Evolutionary conservation across 1,140 invertebrate genomes (phyloP).

Genomic region (Drosophila dunni): DNA sequence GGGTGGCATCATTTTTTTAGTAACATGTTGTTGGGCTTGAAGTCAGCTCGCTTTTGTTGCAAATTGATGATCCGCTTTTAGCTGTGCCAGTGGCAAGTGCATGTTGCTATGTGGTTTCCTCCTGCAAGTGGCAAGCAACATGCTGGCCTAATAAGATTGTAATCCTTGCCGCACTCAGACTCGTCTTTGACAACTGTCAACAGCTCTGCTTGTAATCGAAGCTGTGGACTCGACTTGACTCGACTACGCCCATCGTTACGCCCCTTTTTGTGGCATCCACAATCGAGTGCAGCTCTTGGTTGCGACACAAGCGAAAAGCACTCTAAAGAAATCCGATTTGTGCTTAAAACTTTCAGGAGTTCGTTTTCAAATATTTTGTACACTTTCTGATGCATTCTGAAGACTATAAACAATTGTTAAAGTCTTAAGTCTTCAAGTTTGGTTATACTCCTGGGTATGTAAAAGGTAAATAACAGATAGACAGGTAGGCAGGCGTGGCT

Average conservation of each 20-base stretch:
- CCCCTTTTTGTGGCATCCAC: background rate
- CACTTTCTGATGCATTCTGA: no score
- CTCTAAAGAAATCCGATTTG: no score
- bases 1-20: slow-evolving; percentile 4
- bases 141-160: slow-evolving; percentile 20
- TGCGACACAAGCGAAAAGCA: no score
- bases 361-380: no score
- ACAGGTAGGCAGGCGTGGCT: no score
- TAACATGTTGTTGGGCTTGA: slow-evolving; percentile 18
- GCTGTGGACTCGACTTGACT: background rate
- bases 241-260: background rate
- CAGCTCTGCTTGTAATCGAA: background rate
- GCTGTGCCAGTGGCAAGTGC: slow-evolving; percentile 31
- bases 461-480: no score
- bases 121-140: slow-evolving; percentile 16
- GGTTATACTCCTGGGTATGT: no score
- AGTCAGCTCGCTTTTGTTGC: slow-evolving; percentile 7
- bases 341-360: no score
- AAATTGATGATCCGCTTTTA: slow-evolving; percentile 30
- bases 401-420: no score
- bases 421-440: no score
- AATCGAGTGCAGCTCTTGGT: background rate
- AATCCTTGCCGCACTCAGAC: background rate
- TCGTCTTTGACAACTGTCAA: background rate
- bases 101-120: slow-evolving; percentile 2